A percentile compares a stretch with the other conserved stretches of the same genome.
Evolutionary conservation across 37 sponge, comb jelly and placozoan genomes (phyloP).

Genomic region (Cliona cf. orientalis): DNA sequence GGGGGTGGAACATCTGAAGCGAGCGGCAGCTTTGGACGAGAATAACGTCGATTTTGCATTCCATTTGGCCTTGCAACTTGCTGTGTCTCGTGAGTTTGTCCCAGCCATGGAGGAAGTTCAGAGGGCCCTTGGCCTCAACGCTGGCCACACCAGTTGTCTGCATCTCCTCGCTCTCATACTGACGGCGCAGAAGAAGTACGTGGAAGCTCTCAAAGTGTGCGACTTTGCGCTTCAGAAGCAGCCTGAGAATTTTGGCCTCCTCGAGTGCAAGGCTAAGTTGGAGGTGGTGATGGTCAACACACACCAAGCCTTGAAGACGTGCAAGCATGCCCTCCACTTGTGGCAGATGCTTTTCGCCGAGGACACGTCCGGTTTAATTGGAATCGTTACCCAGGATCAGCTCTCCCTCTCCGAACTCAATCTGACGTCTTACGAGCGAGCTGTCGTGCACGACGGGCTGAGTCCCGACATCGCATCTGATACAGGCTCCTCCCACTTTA

Average conservation of each 20-base stretch:
- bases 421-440: constrained; percentile 10
- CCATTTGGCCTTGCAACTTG: constrained; percentile 41
- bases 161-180: constrained; percentile 62
- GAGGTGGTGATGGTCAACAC: constrained; percentile 25
- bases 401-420: constrained; percentile 51
- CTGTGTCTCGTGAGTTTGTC: constrained; percentile 43
- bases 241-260: constrained; percentile 58
- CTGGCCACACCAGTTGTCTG: constrained; percentile 55
- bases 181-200: constrained; percentile 53
- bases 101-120: constrained; percentile 48
- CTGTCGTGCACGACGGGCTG: background rate
- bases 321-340: constrained; percentile 48
- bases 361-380: constrained; percentile 36
- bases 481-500: constrained; percentile 69
- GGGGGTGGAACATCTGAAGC: constrained; percentile 30
- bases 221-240: constrained; percentile 56
- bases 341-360: constrained; percentile 58
- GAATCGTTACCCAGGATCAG: constrained; percentile 40
- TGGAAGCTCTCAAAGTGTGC: constrained; percentile 61
- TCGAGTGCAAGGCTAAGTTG: constrained; percentile 53
- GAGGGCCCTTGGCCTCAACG: constrained; percentile 37
- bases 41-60: constrained; percentile 49
- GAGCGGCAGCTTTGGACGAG: constrained; percentile 32
- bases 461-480: constrained; percentile 68
- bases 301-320: constrained; percentile 50